phyloP scores from a whole-genome alignment of 2,797 vertebrate genomes.

The Myoxocephalus aenaeus region DNA sequence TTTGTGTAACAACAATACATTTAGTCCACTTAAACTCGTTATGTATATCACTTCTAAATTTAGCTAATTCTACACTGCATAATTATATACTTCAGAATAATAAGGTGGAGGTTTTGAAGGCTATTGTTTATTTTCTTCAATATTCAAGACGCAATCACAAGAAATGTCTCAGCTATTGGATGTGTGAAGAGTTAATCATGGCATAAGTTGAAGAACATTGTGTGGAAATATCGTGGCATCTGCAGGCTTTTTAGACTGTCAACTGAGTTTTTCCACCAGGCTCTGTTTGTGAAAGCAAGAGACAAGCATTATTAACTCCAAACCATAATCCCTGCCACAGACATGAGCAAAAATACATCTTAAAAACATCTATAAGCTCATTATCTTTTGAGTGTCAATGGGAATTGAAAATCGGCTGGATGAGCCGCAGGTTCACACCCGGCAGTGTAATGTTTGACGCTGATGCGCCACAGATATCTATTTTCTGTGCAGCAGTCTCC shows the following conservation, averaged over 20 bases:
- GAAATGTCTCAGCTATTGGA: not conserved
- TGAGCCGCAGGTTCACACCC: conserved; percentile 68
- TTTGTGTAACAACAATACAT: not conserved
- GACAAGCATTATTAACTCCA: conserved; percentile 68
- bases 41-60: not conserved
- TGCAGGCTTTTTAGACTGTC: conserved; percentile 31
- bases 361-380: conserved; percentile 80
- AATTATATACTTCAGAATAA: conserved; percentile 8
- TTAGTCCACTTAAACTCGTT: too few species aligned
- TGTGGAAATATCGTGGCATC: conserved; percentile 36
- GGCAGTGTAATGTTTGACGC: conserved; percentile 46
- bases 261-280: conserved; percentile 19
- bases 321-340: conserved; percentile 63
- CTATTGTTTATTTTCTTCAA: not conserved
- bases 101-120: not conserved
- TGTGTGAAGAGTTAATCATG: conserved; percentile 9
- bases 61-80: not conserved
- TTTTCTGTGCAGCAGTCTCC: conserved; percentile 51
- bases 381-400: conserved; percentile 79
- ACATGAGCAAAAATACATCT: conserved; percentile 71
- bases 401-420: conserved; percentile 58
- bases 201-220: conserved; percentile 9
- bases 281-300: conserved; percentile 50
- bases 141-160: not conserved
- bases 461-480: conserved; percentile 65